Evolutionary conservation across 2,888 invertebrate genomes (phyloP).

Genomic region (Campoplex capitator): DNA sequence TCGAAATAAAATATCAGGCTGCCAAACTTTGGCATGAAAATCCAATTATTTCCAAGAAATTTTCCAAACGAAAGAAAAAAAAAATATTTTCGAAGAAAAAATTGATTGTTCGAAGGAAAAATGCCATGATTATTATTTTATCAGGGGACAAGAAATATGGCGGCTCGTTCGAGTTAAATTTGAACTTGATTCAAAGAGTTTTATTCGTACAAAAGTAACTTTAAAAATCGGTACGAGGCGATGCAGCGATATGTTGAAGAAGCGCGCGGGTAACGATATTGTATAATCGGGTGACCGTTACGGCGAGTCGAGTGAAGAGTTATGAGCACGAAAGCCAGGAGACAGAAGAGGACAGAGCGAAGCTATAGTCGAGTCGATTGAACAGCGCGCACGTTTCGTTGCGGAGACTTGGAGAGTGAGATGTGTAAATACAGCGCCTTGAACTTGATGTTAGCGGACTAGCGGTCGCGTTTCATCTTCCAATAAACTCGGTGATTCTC

Average conservation of each 20-base stretch:
- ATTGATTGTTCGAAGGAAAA: background rate
- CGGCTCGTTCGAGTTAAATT: constrained; percentile 3
- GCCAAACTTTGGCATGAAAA: background rate
- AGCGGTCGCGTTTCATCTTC: constrained; percentile 15
- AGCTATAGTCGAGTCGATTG: constrained; percentile 35
- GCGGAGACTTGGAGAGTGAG: constrained; percentile 1
- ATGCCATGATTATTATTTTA: constrained; percentile 8
- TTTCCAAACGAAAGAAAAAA: background rate
- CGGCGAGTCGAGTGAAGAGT: constrained; percentile 27
- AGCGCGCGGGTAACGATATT: constrained; percentile 31
- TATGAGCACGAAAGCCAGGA: background rate
- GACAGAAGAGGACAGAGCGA: background rate
- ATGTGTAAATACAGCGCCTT: constrained; percentile 49
- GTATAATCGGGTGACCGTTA: constrained; percentile 51
- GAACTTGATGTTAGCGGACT: constrained; percentile 53
- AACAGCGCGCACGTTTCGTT: constrained; percentile 50
- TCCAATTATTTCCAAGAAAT: background rate
- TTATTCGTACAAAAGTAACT: background rate
- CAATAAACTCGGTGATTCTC: constrained; percentile 44
- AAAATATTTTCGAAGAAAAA: background rate
- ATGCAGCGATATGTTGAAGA: background rate
- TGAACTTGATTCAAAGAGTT: constrained; percentile 22
- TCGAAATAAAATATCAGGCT: background rate
- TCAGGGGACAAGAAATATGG: background rate
- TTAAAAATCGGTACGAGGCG: background rate